Conservation (phyloP, 2,888 invertebrate species). For the Drosophila mimetica region DNA sequence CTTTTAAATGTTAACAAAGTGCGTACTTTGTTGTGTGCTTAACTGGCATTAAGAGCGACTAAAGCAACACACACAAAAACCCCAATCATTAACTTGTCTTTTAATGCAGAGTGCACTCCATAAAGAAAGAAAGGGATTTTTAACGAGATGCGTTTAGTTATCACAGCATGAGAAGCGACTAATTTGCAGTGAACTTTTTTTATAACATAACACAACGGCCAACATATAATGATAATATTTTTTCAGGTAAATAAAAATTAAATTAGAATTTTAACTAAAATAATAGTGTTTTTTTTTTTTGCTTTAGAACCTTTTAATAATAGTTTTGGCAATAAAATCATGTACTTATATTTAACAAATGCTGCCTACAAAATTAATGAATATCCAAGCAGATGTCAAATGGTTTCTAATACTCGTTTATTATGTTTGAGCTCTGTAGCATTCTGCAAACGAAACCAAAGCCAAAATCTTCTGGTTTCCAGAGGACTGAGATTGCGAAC, state of each 20-base stretch:
- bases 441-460: constrained; percentile 13
- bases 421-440: not conserved
- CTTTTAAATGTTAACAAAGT: constrained; percentile 72
- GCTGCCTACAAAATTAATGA: not conserved
- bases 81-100: constrained; percentile 40
- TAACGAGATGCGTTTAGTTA: constrained; percentile 1
- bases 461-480: constrained; percentile 36
- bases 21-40: constrained; percentile 57
- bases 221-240: too few species aligned
- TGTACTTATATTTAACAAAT: not conserved
- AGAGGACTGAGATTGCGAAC: constrained; percentile 35
- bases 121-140: not conserved
- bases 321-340: too few species aligned
- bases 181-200: constrained; percentile 1
- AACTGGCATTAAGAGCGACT: constrained; percentile 41
- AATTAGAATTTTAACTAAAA: too few species aligned
- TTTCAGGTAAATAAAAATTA: too few species aligned
- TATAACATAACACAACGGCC: too few species aligned
- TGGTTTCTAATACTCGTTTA: not conserved
- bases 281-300: too few species aligned
- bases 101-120: constrained; percentile 28
- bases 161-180: not conserved
- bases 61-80: constrained; percentile 10
- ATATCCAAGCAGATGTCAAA: not conserved
- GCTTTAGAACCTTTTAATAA: too few species aligned